Percentiles rank a stretch among this genome's conserved stretches.
Evolutionary conservation across 2,113 vertebrate genomes (phyloP).

Genomic region (Scolopax mira): DNA sequence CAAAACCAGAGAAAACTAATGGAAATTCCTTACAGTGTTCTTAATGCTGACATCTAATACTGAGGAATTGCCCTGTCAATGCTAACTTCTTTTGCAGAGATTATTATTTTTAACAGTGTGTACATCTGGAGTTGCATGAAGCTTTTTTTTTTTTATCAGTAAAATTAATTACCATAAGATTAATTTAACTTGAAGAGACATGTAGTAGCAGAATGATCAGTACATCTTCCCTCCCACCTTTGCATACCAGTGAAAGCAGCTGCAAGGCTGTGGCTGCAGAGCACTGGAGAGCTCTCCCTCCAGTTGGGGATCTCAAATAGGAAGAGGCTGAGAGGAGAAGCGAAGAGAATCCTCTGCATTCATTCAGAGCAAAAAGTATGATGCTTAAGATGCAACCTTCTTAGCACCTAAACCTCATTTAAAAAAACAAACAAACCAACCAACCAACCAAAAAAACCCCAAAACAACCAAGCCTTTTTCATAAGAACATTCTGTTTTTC

Average conservation of each 20-base stretch:
- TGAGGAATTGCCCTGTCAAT: neutral
- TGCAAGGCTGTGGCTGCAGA: neutral
- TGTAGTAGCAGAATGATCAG: neutral
- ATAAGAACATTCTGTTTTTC: neutral
- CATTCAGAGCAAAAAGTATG: neutral
- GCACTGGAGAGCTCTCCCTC: neutral
- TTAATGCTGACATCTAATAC: neutral
- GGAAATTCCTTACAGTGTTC: neutral
- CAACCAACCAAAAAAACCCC: too few relatives aligned
- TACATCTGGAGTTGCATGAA: neutral
- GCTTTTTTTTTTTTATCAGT: neutral
- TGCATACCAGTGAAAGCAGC: neutral
- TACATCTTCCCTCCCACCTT: neutral
- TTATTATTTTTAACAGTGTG: neutral
- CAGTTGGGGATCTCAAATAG: neutral
- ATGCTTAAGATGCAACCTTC: neutral
- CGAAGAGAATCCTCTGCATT: neutral
- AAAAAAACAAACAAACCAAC: neutral
- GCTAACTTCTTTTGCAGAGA: neutral
- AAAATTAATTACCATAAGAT: neutral
- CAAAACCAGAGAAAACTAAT: conserved; percentile 17
- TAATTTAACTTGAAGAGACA: neutral
- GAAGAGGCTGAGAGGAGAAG: neutral
- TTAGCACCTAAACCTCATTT: neutral
- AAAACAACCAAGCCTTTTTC: neutral